phyloP scores from a whole-genome alignment of 2,797 vertebrate species.

The Phaenicophaeus curvirostris region DNA sequence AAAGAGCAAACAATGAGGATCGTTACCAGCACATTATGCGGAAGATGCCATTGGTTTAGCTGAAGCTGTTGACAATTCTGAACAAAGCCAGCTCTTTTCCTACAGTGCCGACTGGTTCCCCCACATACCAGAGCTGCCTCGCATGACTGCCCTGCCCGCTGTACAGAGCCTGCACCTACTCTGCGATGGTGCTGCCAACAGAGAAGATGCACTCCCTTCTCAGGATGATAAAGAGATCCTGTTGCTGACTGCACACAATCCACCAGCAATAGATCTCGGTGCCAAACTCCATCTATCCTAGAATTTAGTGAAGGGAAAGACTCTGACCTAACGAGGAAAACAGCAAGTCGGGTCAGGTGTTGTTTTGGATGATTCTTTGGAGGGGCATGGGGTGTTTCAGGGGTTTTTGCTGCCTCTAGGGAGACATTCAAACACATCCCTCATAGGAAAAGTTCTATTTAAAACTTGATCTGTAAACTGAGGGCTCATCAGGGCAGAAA shows the following conservation, averaged over 20 bases:
- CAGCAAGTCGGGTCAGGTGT: background rate
- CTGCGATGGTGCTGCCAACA: background rate
- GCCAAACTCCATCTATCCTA: background rate
- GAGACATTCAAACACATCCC: background rate
- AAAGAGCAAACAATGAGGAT: background rate
- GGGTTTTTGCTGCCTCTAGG: background rate
- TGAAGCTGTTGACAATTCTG: background rate
- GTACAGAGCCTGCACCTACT: background rate
- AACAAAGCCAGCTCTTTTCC: background rate
- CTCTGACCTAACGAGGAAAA: background rate
- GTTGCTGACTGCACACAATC: background rate
- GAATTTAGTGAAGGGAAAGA: background rate
- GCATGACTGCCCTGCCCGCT: accelerated
- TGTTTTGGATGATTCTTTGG: too few species aligned
- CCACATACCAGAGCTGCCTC: background rate
- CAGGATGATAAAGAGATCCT: background rate
- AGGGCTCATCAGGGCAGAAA: background rate
- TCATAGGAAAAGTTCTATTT: background rate
- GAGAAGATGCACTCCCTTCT: background rate
- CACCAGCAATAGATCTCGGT: background rate
- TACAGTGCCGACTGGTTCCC: background rate
- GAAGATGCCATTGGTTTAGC: background rate
- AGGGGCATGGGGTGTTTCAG: background rate
- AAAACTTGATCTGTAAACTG: background rate
- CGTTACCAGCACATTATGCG: background rate